Conservation (phyloP, 2,113 vertebrate species). For the Gallinago undulata region DNA sequence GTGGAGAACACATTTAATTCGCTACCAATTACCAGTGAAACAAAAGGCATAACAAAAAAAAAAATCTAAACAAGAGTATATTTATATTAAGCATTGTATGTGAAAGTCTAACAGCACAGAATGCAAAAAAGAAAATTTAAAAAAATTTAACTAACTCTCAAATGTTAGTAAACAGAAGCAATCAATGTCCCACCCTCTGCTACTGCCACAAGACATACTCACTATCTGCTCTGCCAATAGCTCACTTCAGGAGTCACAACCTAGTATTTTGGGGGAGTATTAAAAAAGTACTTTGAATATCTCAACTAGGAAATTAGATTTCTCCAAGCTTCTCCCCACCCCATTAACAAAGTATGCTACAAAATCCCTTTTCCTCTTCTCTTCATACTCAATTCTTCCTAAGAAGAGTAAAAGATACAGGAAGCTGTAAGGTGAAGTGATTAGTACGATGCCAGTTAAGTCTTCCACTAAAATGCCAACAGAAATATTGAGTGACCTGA, state of each 20-base stretch:
- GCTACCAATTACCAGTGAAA: neutral
- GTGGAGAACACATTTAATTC: neutral
- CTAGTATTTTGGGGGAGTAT: neutral
- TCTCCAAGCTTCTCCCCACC: neutral
- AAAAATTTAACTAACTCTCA: neutral
- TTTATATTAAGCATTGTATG: neutral
- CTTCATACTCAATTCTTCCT: neutral
- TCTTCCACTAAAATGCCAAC: neutral
- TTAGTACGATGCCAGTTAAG: neutral
- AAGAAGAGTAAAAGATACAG: neutral
- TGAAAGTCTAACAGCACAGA: neutral
- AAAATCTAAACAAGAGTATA: neutral
- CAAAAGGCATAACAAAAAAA: neutral
- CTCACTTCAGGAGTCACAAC: neutral
- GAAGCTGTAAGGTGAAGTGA: neutral
- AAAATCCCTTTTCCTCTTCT: neutral
- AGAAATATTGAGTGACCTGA: neutral
- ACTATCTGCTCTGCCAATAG: neutral
- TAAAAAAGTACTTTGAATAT: neutral
- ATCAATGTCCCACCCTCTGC: neutral
- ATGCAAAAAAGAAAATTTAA: neutral
- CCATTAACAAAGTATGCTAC: neutral
- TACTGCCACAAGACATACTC: neutral
- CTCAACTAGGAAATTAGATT: neutral
- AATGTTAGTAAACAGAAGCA: neutral